Conservation (phyloP, 2,888 invertebrate species). For the Agrilus biguttatus region DNA sequence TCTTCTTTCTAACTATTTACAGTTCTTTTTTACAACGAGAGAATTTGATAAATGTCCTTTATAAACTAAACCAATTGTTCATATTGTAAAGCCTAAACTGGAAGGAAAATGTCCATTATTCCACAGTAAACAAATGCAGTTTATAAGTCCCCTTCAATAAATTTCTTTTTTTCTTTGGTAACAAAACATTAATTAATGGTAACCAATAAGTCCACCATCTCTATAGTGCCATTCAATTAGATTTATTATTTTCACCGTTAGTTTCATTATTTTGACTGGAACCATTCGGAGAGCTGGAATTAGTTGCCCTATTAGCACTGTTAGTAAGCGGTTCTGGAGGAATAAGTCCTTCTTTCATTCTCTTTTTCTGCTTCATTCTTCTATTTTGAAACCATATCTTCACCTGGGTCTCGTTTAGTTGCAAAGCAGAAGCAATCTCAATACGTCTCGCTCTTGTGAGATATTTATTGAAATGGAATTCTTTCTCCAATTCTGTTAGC, state of each 20-base stretch:
- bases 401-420: conserved; percentile 91
- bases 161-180: too few species aligned
- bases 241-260: conserved; percentile 15
- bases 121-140: too few species aligned
- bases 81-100: too few species aligned
- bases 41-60: too few species aligned
- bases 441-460: conserved; percentile 91
- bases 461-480: conserved; percentile 99
- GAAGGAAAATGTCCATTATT: too few species aligned
- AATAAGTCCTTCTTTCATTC: conserved; percentile 85
- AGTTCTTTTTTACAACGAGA: too few species aligned
- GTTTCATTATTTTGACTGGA: conserved; percentile 24
- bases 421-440: conserved; percentile 92
- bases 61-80: too few species aligned
- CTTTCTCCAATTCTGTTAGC: conserved; percentile 96
- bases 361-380: conserved; percentile 96
- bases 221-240: too few species aligned
- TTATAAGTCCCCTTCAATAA: too few species aligned
- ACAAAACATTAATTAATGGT: too few species aligned
- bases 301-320: conserved; percentile 18
- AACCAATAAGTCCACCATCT: too few species aligned
- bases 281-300: conserved; percentile 32
- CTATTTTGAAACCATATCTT: conserved; percentile 99
- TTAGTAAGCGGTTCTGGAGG: conserved; percentile 35
- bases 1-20: too few species aligned